Evolutionary conservation across 2,888 invertebrate genomes (phyloP).

Genomic region (Trachelus stipa): DNA sequence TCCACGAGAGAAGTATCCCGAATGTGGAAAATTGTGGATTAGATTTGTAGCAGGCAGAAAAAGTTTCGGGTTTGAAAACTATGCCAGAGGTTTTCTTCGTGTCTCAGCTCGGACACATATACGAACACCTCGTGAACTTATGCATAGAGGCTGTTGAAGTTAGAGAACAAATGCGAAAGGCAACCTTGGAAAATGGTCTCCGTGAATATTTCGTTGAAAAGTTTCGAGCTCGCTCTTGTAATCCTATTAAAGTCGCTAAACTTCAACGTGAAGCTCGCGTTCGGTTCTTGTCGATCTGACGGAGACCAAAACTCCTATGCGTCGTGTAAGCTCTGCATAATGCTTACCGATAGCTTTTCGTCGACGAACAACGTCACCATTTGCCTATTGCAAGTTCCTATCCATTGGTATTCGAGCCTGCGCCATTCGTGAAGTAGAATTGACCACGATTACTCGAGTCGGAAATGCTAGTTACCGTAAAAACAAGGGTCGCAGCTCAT

Average conservation of each 20-base stretch:
- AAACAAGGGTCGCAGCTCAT: not conserved
- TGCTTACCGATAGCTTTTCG: not conserved
- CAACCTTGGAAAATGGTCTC: slow-evolving; percentile 23
- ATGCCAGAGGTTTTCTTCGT: not conserved
- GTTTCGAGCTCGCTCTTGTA: slow-evolving; percentile 31
- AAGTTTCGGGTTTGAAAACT: not conserved
- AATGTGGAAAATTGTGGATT: not conserved
- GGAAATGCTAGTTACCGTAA: not conserved
- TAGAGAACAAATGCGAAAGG: slow-evolving; percentile 12
- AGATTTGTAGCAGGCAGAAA: not conserved
- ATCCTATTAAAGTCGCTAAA: slow-evolving; percentile 48
- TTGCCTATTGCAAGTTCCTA: not conserved
- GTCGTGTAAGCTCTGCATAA: not conserved
- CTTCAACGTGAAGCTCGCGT: slow-evolving; percentile 24
- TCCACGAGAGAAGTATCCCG: not conserved
- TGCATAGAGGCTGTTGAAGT: not conserved
- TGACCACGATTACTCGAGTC: not conserved
- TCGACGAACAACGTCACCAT: not conserved
- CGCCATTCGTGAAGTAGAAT: not conserved
- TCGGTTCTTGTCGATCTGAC: not conserved
- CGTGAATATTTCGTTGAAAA: slow-evolving; percentile 31
- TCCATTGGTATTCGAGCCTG: not conserved
- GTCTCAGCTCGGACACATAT: not conserved
- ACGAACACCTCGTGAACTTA: not conserved
- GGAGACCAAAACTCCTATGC: not conserved